Conservation (phyloP, 2,113 vertebrate species). For the Esox niger region DNA sequence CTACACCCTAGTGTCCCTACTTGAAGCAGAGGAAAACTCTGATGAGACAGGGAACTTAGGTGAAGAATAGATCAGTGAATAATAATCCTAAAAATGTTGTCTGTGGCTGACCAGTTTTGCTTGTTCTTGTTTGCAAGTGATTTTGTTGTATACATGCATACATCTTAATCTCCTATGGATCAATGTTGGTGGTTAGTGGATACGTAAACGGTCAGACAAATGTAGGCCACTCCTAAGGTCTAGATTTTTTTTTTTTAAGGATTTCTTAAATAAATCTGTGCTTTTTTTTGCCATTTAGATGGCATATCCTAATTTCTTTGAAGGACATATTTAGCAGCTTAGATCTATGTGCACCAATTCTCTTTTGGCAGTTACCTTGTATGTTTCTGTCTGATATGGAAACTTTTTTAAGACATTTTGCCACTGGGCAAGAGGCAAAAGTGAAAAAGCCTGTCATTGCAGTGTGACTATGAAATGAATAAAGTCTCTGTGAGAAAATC, state of each 20-base stretch:
- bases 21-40: not conserved
- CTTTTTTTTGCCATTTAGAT: not conserved
- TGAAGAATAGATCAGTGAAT: not conserved
- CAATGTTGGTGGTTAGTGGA: slow-evolving; percentile 4
- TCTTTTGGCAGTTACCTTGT: slow-evolving; percentile 32
- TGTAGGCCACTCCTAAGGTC: slow-evolving; percentile 14
- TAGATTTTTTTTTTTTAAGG: slow-evolving; percentile 35
- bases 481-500: slow-evolving; percentile 30
- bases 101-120: slow-evolving; percentile 35
- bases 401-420: slow-evolving; percentile 32
- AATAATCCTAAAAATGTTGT: slow-evolving; percentile 34
- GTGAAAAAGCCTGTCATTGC: slow-evolving; percentile 21
- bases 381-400: slow-evolving; percentile 24
- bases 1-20: slow-evolving; percentile 13
- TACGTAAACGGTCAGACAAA: slow-evolving; percentile 16
- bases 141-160: slow-evolving; percentile 14
- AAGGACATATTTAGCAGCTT: slow-evolving; percentile 16
- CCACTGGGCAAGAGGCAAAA: slow-evolving; percentile 25
- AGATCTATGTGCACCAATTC: slow-evolving; percentile 32
- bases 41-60: slow-evolving; percentile 24
- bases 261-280: slow-evolving; percentile 14
- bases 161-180: not conserved
- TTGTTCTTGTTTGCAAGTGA: slow-evolving; percentile 16
- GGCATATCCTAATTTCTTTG: slow-evolving; percentile 13
- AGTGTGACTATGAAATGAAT: slow-evolving; percentile 28